These are phyloP conservation scores for Tretioscincus oriximinensis DNA, from an alignment of 2,113 vertebrate genomes.

Conservation along the genomic window DNA sequence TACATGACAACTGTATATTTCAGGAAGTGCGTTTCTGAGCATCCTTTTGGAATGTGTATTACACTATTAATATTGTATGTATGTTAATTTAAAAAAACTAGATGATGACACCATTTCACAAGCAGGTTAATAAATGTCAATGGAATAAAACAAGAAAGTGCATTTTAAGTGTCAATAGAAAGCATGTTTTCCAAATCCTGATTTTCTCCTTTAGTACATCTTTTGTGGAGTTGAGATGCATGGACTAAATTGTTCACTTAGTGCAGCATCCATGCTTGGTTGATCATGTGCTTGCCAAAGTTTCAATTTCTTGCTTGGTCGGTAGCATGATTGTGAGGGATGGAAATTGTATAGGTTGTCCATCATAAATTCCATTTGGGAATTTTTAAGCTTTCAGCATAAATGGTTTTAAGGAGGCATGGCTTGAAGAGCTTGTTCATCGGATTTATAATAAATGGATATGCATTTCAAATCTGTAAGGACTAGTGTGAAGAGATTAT, in stretches of 20 bases:
- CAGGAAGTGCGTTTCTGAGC: not conserved
- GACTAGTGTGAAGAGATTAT: too few species aligned
- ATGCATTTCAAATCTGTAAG: not conserved
- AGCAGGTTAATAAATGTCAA: not conserved
- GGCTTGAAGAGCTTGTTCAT: not conserved
- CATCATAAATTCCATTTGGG: not conserved
- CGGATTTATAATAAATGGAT: slow-evolving; percentile 2
- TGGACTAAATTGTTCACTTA: slow-evolving; percentile 5
- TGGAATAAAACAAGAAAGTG: too few species aligned
- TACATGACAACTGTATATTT: not conserved
- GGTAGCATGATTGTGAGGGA: slow-evolving; percentile 7
- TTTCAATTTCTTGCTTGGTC: slow-evolving; percentile 30
- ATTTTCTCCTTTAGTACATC: not conserved
- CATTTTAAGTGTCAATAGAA: not conserved
- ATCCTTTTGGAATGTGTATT: not conserved
- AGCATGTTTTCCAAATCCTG: not conserved
- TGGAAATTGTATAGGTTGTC: slow-evolving; percentile 17
- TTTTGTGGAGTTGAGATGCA: not conserved
- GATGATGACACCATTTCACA: not conserved
- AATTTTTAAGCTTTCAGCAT: slow-evolving; percentile 8
- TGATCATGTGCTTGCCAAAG: slow-evolving; percentile 9
- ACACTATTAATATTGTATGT: not conserved
- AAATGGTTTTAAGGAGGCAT: slow-evolving; percentile 10
- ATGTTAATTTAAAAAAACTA: not conserved
- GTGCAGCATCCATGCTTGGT: not conserved